These are phyloP conservation scores for Hormaphis cornu DNA, from an alignment of 1,140 invertebrate genomes.

Conservation along the genomic window DNA sequence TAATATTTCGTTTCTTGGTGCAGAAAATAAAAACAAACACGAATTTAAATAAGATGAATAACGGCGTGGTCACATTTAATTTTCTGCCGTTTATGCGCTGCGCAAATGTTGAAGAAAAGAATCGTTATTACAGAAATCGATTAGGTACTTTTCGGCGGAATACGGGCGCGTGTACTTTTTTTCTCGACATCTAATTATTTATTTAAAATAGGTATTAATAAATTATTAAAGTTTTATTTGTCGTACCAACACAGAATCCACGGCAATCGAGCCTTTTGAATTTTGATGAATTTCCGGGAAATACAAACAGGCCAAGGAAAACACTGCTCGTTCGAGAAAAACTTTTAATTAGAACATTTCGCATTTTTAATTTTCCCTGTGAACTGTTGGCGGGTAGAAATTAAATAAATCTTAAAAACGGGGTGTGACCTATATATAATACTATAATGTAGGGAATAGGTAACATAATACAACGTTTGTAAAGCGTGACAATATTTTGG, in stretches of 20 bases:
- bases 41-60: background rate
- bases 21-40: constrained; percentile 2
- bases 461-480: background rate
- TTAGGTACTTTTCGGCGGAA: background rate
- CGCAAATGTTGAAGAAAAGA: too few relatives aligned
- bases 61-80: background rate
- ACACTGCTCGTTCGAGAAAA: background rate
- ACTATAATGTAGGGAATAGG: background rate
- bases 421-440: too few relatives aligned
- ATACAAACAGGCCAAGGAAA: background rate
- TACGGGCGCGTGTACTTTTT: background rate
- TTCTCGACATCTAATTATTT: constrained; percentile 1
- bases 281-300: background rate
- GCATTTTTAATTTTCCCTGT: constrained; percentile 10
- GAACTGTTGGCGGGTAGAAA: background rate
- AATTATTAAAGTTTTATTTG: constrained; percentile 18
- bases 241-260: background rate
- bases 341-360: constrained; percentile 24
- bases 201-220: constrained; percentile 16
- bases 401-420: constrained; percentile 18
- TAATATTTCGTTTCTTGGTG: background rate
- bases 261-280: background rate
- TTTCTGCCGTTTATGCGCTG: background rate
- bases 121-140: background rate
- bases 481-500: constrained; percentile 15